phyloP scores from a whole-genome alignment of 2,113 vertebrate species.

The Prionailurus viverrinus region DNA sequence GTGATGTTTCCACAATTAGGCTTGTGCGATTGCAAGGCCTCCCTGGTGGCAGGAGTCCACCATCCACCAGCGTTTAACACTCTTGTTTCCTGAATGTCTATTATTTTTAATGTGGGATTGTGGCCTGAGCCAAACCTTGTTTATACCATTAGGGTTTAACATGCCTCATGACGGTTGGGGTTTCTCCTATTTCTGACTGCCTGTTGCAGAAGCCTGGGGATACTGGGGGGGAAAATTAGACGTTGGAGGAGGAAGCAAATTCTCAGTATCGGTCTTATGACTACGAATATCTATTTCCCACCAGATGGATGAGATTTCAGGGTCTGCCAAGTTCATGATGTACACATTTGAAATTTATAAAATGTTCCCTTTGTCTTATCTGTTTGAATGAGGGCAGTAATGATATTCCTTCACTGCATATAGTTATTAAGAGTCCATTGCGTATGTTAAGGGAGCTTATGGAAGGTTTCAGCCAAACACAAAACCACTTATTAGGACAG shows the following conservation, averaged over 20 bases:
- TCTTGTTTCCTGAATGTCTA: conserved; percentile 55
- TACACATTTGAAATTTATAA: conserved; percentile 73
- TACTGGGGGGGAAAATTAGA: neutral
- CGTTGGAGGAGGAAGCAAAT: conserved; percentile 52
- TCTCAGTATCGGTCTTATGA: conserved; percentile 38
- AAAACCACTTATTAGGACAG: conserved; percentile 89
- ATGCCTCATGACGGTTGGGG: neutral
- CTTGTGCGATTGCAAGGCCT: neutral
- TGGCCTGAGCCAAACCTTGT: conserved; percentile 59
- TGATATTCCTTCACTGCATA: conserved; percentile 84
- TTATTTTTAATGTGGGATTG: conserved; percentile 70
- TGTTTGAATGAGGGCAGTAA: conserved; percentile 83
- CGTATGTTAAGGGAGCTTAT: conserved; percentile 86
- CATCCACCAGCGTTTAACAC: conserved; percentile 54
- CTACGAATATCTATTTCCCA: conserved; percentile 64
- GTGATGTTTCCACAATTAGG: neutral
- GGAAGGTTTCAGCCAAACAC: conserved; percentile 87
- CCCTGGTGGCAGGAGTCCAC: neutral
- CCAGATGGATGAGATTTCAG: conserved; percentile 72
- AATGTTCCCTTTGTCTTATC: conserved; percentile 81
- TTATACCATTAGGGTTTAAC: conserved; percentile 64
- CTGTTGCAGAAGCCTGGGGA: conserved; percentile 51
- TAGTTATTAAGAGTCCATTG: conserved; percentile 88
- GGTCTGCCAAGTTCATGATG: conserved; percentile 48
- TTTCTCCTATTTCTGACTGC: conserved; percentile 59